These are phyloP conservation scores for Apis mellifera DNA, from an alignment of 1,140 invertebrate species.

Conservation along the genomic window Amel_HAv3.1 CM009931.2:4623501-4624000, in stretches of 20 bases:
- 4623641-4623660: neutral
- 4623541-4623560: neutral
- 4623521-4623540: too few species aligned
- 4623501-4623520: too few species aligned
- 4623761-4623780: slow-evolving; percentile 45
- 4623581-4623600: neutral
- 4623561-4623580: neutral
- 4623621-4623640: neutral
- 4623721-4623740: slow-evolving; percentile 42
- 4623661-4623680: slow-evolving; percentile 16
- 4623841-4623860: slow-evolving; percentile 19
- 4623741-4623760: slow-evolving; percentile 29
- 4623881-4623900: slow-evolving; percentile 36
- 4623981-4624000: too few species aligned
- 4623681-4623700: slow-evolving; percentile 9
- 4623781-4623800: neutral
- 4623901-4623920: slow-evolving; percentile 47
- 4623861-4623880: slow-evolving; percentile 34
- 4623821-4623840: slow-evolving; percentile 19
- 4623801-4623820: slow-evolving; percentile 4
- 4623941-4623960: too few species aligned
- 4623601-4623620: neutral
- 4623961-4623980: too few species aligned
- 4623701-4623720: slow-evolving; percentile 9
- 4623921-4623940: slow-evolving; percentile 11